Conservation (phyloP, 2,797 vertebrate species). For the Dicrostonyx torquatus region DNA sequence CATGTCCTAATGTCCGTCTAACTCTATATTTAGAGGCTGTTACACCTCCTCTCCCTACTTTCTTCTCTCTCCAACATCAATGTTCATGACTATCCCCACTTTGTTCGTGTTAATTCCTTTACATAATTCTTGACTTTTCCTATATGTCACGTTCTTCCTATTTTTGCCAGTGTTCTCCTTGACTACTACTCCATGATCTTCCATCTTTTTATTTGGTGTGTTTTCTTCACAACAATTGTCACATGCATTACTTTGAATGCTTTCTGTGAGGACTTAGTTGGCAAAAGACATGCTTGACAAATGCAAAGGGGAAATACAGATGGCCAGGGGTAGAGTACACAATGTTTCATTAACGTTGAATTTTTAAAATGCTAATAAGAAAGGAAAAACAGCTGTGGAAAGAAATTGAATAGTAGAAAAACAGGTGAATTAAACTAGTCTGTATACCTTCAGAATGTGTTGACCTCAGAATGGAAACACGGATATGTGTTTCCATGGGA, state of each 20-base stretch:
- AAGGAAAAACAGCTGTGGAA: too few relatives aligned
- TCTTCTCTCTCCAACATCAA: neutral
- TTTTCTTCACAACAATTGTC: neutral
- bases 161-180: too few relatives aligned
- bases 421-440: too few relatives aligned
- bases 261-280: neutral
- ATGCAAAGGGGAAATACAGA: too few relatives aligned
- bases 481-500: too few relatives aligned
- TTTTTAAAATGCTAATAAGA: too few relatives aligned
- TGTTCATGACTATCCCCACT: neutral
- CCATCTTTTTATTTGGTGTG: neutral
- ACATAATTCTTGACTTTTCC: neutral
- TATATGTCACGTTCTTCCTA: neutral
- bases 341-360: too few relatives aligned
- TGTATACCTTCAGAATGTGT: too few relatives aligned
- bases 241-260: neutral
- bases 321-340: too few relatives aligned
- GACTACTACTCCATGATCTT: neutral
- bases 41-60: neutral
- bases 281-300: neutral
- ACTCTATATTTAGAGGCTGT: neutral
- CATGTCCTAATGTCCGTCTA: neutral
- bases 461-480: too few relatives aligned
- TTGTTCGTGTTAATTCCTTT: neutral
- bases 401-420: too few relatives aligned